A percentile compares a stretch with the other conserved stretches of the same genome.
Conservation (phyloP, 2,888 invertebrate species). For the Trisateles emortualis region DNA sequence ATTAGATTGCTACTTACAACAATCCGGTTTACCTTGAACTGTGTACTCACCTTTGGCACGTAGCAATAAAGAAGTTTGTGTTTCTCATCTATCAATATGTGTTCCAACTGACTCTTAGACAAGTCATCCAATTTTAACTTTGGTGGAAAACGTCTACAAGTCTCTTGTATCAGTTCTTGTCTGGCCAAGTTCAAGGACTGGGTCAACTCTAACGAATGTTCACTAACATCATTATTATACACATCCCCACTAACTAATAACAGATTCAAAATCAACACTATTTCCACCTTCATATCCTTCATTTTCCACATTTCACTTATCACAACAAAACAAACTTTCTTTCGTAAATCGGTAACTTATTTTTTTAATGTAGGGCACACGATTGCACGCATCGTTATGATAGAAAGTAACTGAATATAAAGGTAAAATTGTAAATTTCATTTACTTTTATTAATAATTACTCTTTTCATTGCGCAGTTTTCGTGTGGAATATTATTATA, state of each 20-base stretch:
- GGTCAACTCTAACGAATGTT: slow-evolving; percentile 86
- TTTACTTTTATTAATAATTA: slow-evolving; percentile 37
- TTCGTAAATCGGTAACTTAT: slow-evolving; percentile 59
- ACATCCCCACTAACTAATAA: slow-evolving; percentile 66
- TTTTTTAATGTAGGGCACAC: slow-evolving; percentile 72
- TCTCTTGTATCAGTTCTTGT: slow-evolving; percentile 88
- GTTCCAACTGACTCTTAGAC: slow-evolving; percentile 88
- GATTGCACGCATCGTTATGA: slow-evolving; percentile 18
- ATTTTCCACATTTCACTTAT: slow-evolving; percentile 65
- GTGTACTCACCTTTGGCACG: slow-evolving; percentile 93
- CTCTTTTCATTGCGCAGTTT: slow-evolving; percentile 12
- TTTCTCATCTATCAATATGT: slow-evolving; percentile 93
- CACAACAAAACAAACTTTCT: slow-evolving; percentile 71
- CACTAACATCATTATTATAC: slow-evolving; percentile 61
- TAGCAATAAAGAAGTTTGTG: slow-evolving; percentile 96
- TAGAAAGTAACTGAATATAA: slow-evolving; percentile 19
- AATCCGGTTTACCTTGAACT: slow-evolving; percentile 60
- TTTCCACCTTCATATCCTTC: slow-evolving; percentile 56
- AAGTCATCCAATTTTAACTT: slow-evolving; percentile 77
- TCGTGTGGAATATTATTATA: slow-evolving; percentile 2
- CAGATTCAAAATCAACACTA: slow-evolving; percentile 64
- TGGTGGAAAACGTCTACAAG: slow-evolving; percentile 85
- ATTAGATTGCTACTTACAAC: neutral
- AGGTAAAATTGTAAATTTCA: slow-evolving; percentile 1
- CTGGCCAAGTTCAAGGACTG: slow-evolving; percentile 88